Evolutionary conservation across 2,113 vertebrate species (phyloP).

Genomic region (Corvus moneduloides): DNA sequence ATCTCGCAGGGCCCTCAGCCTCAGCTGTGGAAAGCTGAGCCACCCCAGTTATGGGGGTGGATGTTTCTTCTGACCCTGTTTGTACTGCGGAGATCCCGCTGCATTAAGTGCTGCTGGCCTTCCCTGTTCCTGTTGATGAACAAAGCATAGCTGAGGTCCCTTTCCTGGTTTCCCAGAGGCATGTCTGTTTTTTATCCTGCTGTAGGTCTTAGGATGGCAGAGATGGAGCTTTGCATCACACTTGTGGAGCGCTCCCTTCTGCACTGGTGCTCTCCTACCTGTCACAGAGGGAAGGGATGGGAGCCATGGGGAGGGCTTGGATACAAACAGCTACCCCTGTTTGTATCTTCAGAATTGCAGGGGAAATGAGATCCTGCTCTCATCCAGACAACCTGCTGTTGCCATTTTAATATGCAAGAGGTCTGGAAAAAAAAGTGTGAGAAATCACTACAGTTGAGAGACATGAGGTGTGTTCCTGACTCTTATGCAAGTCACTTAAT

Average conservation of each 20-base stretch:
- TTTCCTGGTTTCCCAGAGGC: neutral
- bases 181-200: neutral
- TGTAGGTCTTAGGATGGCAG: neutral
- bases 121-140: neutral
- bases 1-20: neutral
- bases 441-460: neutral
- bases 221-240: neutral
- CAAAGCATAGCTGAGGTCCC: neutral
- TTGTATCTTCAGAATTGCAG: neutral
- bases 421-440: neutral
- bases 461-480: neutral
- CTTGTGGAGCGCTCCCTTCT: neutral
- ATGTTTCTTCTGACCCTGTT: neutral
- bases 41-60: neutral
- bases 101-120: neutral
- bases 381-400: neutral
- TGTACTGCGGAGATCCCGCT: fast-evolving
- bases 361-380: neutral
- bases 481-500: neutral
- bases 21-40: neutral
- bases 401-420: neutral
- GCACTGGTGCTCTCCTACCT: neutral
- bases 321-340: neutral
- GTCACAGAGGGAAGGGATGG: neutral
- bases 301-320: neutral